Conservation (phyloP, 2,113 vertebrate genomes). For the Nycticryphes semicollaris region DNA sequence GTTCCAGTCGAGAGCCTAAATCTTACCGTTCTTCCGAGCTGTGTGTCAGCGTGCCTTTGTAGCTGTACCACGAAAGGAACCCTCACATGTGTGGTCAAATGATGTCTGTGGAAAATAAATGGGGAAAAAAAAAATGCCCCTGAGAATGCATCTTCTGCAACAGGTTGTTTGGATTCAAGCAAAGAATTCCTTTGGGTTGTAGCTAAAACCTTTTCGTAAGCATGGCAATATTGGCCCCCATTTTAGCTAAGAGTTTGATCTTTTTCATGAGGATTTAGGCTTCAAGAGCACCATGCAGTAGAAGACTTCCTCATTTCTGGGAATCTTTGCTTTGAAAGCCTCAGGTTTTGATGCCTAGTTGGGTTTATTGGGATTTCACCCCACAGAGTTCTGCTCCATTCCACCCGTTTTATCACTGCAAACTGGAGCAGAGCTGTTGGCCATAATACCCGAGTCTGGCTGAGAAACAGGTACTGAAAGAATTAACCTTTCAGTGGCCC, state of each 20-base stretch:
- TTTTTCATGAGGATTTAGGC: neutral
- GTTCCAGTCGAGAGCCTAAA: neutral
- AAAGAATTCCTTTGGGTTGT: neutral
- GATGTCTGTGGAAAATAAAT: neutral
- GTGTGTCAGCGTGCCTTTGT: neutral
- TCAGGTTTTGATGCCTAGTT: neutral
- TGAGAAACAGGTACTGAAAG: neutral
- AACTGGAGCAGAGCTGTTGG: neutral
- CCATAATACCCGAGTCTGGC: neutral
- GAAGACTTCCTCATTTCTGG: neutral
- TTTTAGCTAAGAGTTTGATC: neutral
- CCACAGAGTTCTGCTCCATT: neutral
- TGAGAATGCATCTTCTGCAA: neutral
- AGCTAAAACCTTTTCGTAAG: neutral
- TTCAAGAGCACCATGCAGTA: rapidly evolving
- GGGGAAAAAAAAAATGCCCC: neutral
- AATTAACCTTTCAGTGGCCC: neutral
- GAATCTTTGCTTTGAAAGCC: neutral
- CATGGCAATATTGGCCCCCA: neutral
- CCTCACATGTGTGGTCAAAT: neutral
- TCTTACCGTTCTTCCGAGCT: neutral
- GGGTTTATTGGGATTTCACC: neutral
- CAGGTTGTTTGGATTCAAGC: neutral
- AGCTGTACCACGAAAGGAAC: neutral
- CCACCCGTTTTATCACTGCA: neutral